Percentiles rank a stretch among this genome's conserved stretches.
These are phyloP conservation scores for Lagenorhynchus albirostris DNA, from an alignment of 2,113 vertebrate species.

Conservation along the genomic window DNA sequence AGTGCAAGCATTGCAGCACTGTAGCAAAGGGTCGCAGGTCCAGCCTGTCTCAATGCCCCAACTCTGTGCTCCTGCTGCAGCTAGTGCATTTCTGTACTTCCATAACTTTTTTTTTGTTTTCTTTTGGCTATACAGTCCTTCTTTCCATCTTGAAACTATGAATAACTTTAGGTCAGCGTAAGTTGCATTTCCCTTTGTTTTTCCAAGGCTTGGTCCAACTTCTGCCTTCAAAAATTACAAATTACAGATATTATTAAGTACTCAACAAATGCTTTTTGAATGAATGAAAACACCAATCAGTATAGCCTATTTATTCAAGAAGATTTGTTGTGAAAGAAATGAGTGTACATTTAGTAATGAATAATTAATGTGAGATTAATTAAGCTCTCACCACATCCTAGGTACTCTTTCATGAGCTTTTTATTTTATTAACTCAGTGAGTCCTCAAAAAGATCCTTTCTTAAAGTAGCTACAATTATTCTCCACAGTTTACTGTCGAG, in stretches of 20 bases:
- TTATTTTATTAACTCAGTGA: background rate
- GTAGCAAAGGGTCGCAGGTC: background rate
- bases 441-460: background rate
- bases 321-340: background rate
- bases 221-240: conserved; percentile 5
- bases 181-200: background rate
- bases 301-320: background rate
- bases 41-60: background rate
- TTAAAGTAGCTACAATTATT: background rate
- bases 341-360: background rate
- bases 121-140: background rate
- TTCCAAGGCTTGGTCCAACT: background rate
- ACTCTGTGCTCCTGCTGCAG: background rate
- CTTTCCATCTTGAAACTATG: background rate
- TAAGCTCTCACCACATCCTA: background rate
- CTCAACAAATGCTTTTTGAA: background rate
- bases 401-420: background rate
- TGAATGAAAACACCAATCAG: background rate
- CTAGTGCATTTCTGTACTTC: accelerated
- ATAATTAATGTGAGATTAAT: conserved; percentile 10
- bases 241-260: background rate
- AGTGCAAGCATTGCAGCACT: background rate
- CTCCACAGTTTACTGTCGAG: background rate
- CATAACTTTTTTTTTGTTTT: background rate
- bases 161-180: background rate